These are phyloP conservation scores for Naso thynnoides DNA, from an alignment of 2,797 vertebrate genomes.

Conservation along the genomic window DNA sequence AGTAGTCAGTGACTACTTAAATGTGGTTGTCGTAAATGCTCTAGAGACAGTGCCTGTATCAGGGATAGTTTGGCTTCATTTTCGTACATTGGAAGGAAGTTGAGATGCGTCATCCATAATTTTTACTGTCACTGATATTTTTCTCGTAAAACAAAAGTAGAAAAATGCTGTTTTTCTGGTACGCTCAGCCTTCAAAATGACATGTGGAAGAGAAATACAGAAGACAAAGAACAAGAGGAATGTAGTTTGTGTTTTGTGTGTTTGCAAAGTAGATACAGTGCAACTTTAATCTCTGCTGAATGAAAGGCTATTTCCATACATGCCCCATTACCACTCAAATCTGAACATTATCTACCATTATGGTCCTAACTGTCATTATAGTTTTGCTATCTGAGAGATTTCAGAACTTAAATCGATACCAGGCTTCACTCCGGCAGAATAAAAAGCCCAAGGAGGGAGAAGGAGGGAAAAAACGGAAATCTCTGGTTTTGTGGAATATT, in stretches of 20 bases:
- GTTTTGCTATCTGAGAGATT: conserved; percentile 44
- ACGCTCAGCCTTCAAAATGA: conserved; percentile 11
- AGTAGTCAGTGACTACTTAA: no score
- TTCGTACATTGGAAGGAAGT: no score
- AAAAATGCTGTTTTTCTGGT: conserved; percentile 24
- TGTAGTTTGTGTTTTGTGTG: conserved; percentile 5
- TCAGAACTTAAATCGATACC: conserved; percentile 58
- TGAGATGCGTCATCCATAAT: neutral
- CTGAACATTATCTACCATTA: conserved; percentile 46
- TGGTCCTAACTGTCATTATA: conserved; percentile 31
- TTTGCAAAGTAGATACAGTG: conserved; percentile 20
- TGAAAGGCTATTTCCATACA: conserved; percentile 27
- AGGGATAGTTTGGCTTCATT: no score
- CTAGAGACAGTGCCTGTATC: no score
- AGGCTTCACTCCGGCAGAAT: conserved; percentile 54
- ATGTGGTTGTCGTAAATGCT: no score
- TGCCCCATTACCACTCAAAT: conserved; percentile 48
- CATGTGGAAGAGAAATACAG: conserved; percentile 34
- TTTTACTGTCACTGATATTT: neutral
- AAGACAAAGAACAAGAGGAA: conserved; percentile 31
- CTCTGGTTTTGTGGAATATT: conserved; percentile 78
- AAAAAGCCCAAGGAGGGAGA: conserved; percentile 47
- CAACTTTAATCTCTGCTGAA: conserved; percentile 39
- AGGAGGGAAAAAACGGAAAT: conserved; percentile 46
- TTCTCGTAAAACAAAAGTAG: conserved; percentile 6